Percentiles rank a stretch among this genome's conserved stretches.
Conservation (phyloP, 2,888 invertebrate species). For the Encarsia formosa region DNA sequence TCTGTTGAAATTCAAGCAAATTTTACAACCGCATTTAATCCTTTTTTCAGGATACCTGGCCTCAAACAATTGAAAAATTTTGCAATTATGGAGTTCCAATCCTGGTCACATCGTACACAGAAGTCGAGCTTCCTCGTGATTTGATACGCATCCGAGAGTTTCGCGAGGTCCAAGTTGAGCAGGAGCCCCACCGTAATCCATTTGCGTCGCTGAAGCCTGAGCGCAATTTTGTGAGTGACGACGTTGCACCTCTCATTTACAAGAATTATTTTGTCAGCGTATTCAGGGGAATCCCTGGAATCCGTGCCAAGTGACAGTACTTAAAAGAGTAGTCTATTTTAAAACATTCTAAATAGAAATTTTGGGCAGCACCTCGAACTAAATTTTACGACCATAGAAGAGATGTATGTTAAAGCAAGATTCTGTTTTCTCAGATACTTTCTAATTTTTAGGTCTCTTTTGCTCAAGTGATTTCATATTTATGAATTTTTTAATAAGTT, state of each 20-base stretch:
- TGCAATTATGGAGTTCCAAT: constrained; percentile 59
- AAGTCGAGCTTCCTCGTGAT: constrained; percentile 64
- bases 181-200: constrained; percentile 60
- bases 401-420: background rate
- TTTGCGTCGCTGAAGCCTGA: constrained; percentile 69
- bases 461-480: too few relatives aligned
- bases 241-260: constrained; percentile 66
- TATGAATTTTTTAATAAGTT: too few relatives aligned
- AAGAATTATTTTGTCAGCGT: constrained; percentile 60
- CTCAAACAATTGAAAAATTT: constrained; percentile 59
- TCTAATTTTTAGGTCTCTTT: background rate
- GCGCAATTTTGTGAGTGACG: constrained; percentile 71
- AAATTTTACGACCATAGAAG: too few relatives aligned
- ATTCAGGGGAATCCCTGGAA: constrained; percentile 14
- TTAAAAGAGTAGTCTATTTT: too few relatives aligned
- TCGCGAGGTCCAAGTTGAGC: constrained; percentile 53
- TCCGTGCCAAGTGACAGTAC: background rate
- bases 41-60: constrained; percentile 61
- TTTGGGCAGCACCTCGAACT: too few relatives aligned
- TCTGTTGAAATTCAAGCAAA: too few relatives aligned
- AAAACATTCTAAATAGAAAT: too few relatives aligned
- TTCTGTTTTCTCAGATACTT: background rate
- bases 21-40: too few relatives aligned
- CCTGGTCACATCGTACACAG: constrained; percentile 65
- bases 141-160: constrained; percentile 57